phyloP scores from a whole-genome alignment of 2,797 vertebrate genomes.

The Intellagama lesueurii region DNA sequence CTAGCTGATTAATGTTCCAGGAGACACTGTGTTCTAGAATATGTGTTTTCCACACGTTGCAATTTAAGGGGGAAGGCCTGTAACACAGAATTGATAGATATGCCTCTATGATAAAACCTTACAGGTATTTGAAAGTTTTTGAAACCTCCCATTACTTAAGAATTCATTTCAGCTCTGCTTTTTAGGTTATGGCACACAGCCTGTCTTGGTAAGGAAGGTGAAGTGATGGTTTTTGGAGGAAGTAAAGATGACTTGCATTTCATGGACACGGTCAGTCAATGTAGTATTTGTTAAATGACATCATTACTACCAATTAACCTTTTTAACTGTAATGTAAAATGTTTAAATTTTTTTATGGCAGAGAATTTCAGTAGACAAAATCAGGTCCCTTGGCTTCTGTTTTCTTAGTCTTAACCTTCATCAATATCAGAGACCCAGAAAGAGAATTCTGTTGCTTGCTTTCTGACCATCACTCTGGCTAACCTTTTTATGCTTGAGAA shows the following conservation, averaged over 20 bases:
- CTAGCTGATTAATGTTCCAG: not conserved
- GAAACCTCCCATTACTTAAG: not conserved
- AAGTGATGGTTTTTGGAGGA: conserved; percentile 95
- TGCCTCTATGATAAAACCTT: conserved; percentile 28
- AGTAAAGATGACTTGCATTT: conserved; percentile 95
- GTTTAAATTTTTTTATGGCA: not conserved
- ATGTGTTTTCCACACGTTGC: not conserved
- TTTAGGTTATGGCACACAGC: conserved; percentile 94
- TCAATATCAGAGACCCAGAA: not conserved
- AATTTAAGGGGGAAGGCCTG: not conserved
- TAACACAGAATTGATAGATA: not conserved
- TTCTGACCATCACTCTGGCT: not conserved
- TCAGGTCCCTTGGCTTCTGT: not conserved
- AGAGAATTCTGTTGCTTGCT: not conserved
- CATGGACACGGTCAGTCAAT: conserved; percentile 88
- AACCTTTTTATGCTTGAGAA: too few relatives aligned
- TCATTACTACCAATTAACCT: not conserved
- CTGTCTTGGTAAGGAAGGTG: conserved; percentile 88
- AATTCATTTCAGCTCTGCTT: conserved; percentile 41
- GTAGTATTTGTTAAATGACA: not conserved
- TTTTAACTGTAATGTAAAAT: not conserved
- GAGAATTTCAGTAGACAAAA: conserved; percentile 1
- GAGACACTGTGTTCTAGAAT: not conserved
- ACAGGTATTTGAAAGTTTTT: not conserved
- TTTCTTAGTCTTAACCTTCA: not conserved